Base-by-base conservation (phyloP, 2,888 invertebrate genomes). In the Darwinula stevensoni region DNA sequence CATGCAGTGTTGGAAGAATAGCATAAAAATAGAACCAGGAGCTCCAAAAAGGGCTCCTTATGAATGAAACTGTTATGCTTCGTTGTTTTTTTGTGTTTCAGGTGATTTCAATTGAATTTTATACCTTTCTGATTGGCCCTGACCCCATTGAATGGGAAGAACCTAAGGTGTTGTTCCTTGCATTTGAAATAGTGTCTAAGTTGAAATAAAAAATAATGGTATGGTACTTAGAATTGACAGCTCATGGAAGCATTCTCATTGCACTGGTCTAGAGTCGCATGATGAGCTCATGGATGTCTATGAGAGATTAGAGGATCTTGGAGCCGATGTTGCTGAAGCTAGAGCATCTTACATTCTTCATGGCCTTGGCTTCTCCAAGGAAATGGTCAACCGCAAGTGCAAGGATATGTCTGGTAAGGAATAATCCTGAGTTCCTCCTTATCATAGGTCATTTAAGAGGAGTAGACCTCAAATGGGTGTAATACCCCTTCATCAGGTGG, bases 271-370 rank as follows among this genome's bases (percentile, higher is more conserved):
- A 69, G 75, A 76, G 46, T 65, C 76, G 32, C 84, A 94, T 52
- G 91, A 97, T 44, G 78, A 86, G 50, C 56, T 97, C 41, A 72
- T 94, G 71, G 94, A 97, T 49, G 67, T 99, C 15, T 99, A 97
- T 49, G 94, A 97, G 44, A 67, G 94, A 14, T 57, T 99, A 43
- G 97, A 99, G 39, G 94, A 94, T 40, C 71, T 99, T 54, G 73
- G 76, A 38, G 84, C 94, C 0, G 86, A 84, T 47, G 80, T 78
- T 22, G 97, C 94, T 1, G 82, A 84, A 53, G 72, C 75, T 2
- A 66, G 82, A 39, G 97, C 97, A 4, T 86, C 84, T 2, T 68
- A 76, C 46, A 84, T 99, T 42, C 61, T 99, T 6, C 72, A 84
- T 49, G 97, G 97, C 62, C 65, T 99, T 14, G 97, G 97, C 12